Evolutionary conservation across 2,888 invertebrate species (phyloP), one percentile per base, ranked within the genome.

Genomic region (Xestia ashworthii): DNA sequence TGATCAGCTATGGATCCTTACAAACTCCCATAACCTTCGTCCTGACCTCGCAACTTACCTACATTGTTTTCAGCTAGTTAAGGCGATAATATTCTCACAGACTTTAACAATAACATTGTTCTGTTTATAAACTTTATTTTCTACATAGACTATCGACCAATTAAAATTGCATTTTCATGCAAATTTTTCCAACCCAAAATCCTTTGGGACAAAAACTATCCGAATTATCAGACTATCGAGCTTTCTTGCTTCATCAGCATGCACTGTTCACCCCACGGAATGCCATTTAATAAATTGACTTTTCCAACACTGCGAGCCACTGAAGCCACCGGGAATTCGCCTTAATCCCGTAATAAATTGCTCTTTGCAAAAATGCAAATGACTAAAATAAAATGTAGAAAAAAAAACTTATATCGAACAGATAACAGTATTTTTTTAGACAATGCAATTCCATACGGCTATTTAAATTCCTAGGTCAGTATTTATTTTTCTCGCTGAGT

Each of bases 391-490:
- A 77, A 69, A 71, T 58, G n/a, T 11, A 6, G 19, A 68, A 71
- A 66, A 74, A 78, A 75, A 75, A 50, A 16, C 38, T 46, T 74
- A 74, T 66, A 69, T 79, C 85, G 72, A 78, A 83, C 65, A 80
- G 16, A 67, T 87, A 87, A 80, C 85, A 81, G 83, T 87, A 78
- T 82, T 71, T 78, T 65, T 55, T 74, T 85, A 85, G 78, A 87
- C 85, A 87, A 87, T 86, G 67, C 79, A 80, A 84, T 81, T 82
- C 80, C 72, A 79, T 82, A 78, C 78, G 80, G 76, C 86, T 69
- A 84, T 86, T 84, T 78, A 86, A 87, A 87, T 88, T 78, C 84
- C 75, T 78, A 81, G 53, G 74, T 87, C 79, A 79, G 71, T 84
- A 74, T 79, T 82, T 81, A 81, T 85, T 83, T 74, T 88, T 88